These are phyloP conservation scores for Petrolisthes cinctipes DNA, from an alignment of 2,888 invertebrate species.

Conservation along the genomic window DNA sequence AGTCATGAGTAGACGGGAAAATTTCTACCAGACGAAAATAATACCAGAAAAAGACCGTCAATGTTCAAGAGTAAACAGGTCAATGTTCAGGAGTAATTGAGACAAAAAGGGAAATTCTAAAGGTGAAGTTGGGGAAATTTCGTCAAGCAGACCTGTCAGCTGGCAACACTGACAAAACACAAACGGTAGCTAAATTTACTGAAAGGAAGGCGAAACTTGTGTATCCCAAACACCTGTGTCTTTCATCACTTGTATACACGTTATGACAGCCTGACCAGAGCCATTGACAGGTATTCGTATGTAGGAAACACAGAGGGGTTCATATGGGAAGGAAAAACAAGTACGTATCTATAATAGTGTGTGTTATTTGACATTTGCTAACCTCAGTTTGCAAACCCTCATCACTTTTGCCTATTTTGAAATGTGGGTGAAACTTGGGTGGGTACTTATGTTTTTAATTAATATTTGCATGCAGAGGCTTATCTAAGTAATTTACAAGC, in stretches of 20 bases:
- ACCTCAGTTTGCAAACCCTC: too few species aligned
- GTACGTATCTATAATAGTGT: background rate
- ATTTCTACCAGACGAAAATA: too few species aligned
- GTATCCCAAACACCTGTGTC: background rate
- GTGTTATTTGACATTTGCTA: background rate
- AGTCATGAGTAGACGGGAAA: too few species aligned
- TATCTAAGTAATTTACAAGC: too few species aligned
- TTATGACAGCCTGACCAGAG: background rate
- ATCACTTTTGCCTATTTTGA: too few species aligned
- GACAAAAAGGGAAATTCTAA: background rate
- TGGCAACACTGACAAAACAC: background rate
- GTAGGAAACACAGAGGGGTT: background rate
- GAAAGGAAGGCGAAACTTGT: background rate
- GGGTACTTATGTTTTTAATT: too few species aligned
- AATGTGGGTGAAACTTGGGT: too few species aligned
- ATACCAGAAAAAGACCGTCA: too few species aligned
- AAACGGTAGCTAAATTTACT: background rate
- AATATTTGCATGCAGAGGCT: too few species aligned
- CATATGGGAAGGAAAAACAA: background rate
- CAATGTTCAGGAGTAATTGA: background rate
- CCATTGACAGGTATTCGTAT: background rate
- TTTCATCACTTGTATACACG: background rate
- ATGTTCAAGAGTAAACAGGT: too few species aligned
- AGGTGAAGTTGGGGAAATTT: background rate
- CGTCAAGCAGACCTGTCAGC: background rate